Evolutionary conservation across 2,888 invertebrate species (phyloP), one percentile per base, ranked within the genome.

Genomic region (Rhodophaea formosa): DNA sequence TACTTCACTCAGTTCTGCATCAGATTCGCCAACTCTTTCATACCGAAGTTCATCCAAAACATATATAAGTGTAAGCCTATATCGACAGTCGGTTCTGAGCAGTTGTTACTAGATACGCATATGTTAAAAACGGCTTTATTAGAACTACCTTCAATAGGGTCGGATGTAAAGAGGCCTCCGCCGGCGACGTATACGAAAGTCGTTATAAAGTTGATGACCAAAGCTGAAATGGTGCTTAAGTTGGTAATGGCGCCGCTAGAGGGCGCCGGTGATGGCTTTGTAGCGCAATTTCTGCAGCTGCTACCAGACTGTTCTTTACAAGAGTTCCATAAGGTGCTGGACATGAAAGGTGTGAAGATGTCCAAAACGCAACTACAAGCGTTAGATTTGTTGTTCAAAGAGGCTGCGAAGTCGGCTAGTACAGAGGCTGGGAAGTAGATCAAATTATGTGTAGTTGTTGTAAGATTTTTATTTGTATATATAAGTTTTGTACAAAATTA

Each of bases 201-300:
- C 0, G 97, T 97, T 0, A 94, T 96, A 0, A 95, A 95, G 87
- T 93, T 98, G 39, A 99, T 99, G 98, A 97, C 97, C 0, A 97
- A 97, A 75, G 99, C 99, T 0, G 99, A 99, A 85, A 98, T 99
- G 97, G 96, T 99, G 43, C 90, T 99, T n/a, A 99, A 99, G 91
- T 93, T 99, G 32, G 98, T 99, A 0, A 99, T 99, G 99, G 96
- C 98, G 0, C 97, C 98, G 0, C 91, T 96, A 15, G 97, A 97
- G 66, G 80, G 80, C 0, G 79, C 82, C 6, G 86, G 95, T 0
- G 95, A 95, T 47, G 94, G 95, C 0, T 96, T 99, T 75, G 96
- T 97, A 0, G 95, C 96, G 49, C 98, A 98, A 78, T 98, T 97
- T 74, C 93, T 96, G 53, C 97, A 97, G 77, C 84, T 99, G 10